phyloP scores from a whole-genome alignment of 2,113 vertebrate genomes.

The Notechis scutatus region DNA sequence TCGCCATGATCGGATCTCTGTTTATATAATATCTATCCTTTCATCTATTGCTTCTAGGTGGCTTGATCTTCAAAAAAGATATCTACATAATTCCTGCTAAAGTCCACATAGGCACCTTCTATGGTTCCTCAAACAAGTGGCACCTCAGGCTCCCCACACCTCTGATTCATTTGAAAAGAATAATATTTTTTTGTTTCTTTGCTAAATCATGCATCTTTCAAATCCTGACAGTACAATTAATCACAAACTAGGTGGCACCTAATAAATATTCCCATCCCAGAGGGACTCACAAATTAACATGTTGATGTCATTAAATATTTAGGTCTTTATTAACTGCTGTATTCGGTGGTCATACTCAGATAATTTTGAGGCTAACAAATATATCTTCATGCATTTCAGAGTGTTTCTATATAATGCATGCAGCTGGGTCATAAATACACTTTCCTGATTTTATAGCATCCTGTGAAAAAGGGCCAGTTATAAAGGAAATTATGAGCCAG shows the following conservation, averaged over 20 bases:
- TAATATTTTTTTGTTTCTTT: conserved; percentile 23
- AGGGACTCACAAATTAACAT: conserved; percentile 21
- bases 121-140: neutral
- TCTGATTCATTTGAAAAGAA: conserved; percentile 6
- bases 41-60: neutral
- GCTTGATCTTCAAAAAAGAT: neutral
- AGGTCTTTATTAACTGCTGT: neutral
- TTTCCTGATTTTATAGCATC: neutral
- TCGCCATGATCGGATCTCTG: neutral
- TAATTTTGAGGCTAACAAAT: neutral
- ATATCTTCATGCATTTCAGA: neutral
- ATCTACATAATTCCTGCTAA: neutral
- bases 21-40: neutral
- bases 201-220: conserved; percentile 37
- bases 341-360: conserved; percentile 8
- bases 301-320: neutral
- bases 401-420: neutral
- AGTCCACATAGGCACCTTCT: neutral
- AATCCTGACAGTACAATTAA: conserved; percentile 42
- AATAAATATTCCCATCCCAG: conserved; percentile 18
- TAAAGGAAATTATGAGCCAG: neutral
- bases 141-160: neutral
- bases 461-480: neutral
- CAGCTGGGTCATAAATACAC: neutral
- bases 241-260: conserved; percentile 18